These are phyloP conservation scores for Pasiphila rectangulata DNA, from an alignment of 2,888 invertebrate species.

Conservation along the genomic window DNA sequence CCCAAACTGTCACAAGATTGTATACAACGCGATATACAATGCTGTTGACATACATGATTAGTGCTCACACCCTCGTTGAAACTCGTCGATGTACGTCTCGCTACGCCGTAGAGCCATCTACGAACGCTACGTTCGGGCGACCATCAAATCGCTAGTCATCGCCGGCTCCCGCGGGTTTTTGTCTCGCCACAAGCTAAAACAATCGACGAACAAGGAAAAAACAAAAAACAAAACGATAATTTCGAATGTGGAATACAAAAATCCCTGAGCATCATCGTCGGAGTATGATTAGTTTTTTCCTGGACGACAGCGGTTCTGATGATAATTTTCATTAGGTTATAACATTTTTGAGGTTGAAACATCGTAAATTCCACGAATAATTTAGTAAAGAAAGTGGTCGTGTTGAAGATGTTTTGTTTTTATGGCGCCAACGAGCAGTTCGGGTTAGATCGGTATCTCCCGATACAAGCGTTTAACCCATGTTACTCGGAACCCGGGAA, in stretches of 20 bases:
- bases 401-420: slow-evolving; percentile 78
- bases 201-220: slow-evolving; percentile 63
- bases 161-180: slow-evolving; percentile 63
- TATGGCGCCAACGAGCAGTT: slow-evolving; percentile 77
- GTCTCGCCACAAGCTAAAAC: slow-evolving; percentile 63
- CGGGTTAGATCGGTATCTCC: slow-evolving; percentile 77
- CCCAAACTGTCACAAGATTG: slow-evolving; percentile 43
- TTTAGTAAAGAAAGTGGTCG: slow-evolving; percentile 79
- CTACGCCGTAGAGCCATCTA: slow-evolving; percentile 38
- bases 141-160: slow-evolving; percentile 66
- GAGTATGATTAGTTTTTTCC: slow-evolving; percentile 70
- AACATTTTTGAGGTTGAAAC: slow-evolving; percentile 76
- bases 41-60: slow-evolving; percentile 44
- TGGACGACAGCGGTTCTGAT: slow-evolving; percentile 63
- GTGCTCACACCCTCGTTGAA: slow-evolving; percentile 35
- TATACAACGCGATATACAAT: slow-evolving; percentile 45
- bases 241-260: slow-evolving; percentile 65
- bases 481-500: slow-evolving; percentile 74
- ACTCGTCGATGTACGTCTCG: slow-evolving; percentile 49
- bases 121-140: slow-evolving; percentile 38
- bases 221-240: slow-evolving; percentile 63
- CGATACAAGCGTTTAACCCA: slow-evolving; percentile 79
- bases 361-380: slow-evolving; percentile 79
- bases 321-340: slow-evolving; percentile 81
- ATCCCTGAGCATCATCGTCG: slow-evolving; percentile 56